Conservation (phyloP, 2,888 invertebrate species). For the Adineta ricciae region DNA sequence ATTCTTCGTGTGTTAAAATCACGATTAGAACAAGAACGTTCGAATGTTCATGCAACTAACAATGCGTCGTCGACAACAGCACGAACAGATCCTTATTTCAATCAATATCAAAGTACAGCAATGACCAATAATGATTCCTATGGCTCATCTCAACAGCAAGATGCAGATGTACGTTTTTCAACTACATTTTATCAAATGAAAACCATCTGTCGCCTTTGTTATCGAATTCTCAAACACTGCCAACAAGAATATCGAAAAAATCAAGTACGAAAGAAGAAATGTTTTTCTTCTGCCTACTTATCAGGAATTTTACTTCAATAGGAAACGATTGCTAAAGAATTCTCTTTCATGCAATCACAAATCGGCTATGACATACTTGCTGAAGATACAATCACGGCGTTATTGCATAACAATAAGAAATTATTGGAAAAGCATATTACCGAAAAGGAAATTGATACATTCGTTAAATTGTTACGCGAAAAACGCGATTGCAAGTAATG, state of each 20-base stretch:
- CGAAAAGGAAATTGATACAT: slow-evolving; percentile 91
- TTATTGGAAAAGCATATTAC: slow-evolving; percentile 94
- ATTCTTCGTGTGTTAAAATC: not conserved
- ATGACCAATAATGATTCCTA: not conserved
- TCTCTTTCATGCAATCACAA: slow-evolving; percentile 98
- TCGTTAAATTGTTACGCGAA: slow-evolving; percentile 86
- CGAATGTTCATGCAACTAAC: not conserved
- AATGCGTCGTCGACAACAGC: not conserved
- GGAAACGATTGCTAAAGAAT: slow-evolving; percentile 97
- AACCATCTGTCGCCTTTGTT: slow-evolving; percentile 80
- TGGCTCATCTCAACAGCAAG: not conserved
- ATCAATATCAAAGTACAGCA: not conserved
- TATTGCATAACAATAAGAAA: slow-evolving; percentile 92
- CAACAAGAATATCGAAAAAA: slow-evolving; percentile 34
- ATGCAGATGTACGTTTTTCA: not conserved
- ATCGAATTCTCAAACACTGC: slow-evolving; percentile 67
- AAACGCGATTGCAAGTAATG: slow-evolving; percentile 72
- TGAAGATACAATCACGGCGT: slow-evolving; percentile 94
- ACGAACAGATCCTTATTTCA: not conserved
- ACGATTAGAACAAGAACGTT: not conserved
- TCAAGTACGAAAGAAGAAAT: slow-evolving; percentile 21
- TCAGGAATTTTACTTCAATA: slow-evolving; percentile 44
- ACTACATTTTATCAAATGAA: slow-evolving; percentile 21
- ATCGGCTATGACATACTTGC: slow-evolving; percentile 96
- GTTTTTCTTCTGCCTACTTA: no score